A percentile compares a stretch with the other conserved stretches of the same genome.
These are phyloP conservation scores for Bellardia bayeri DNA, from an alignment of 2,888 invertebrate species.

Conservation along the genomic window DNA sequence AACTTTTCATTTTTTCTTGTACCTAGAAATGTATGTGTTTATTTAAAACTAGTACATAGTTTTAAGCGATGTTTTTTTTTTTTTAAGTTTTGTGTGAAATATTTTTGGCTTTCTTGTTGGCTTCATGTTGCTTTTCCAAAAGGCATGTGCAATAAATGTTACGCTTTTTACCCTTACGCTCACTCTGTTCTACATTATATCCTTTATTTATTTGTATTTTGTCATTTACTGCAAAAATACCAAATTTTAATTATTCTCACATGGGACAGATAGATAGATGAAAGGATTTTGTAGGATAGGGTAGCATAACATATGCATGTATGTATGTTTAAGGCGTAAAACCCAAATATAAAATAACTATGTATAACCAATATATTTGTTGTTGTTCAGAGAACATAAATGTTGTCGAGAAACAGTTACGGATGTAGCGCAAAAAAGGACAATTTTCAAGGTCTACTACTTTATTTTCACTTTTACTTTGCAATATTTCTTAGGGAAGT, in stretches of 20 bases:
- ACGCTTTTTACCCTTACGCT: constrained; percentile 57
- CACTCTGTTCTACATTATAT: constrained; percentile 13
- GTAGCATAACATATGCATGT: constrained; percentile 1
- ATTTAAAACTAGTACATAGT: neutral
- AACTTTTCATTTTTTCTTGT: constrained; percentile 11
- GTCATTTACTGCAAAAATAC: constrained; percentile 50
- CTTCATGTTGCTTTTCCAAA: constrained; percentile 22
- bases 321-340: neutral
- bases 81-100: constrained; percentile 54
- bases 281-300: constrained; percentile 28
- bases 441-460: constrained; percentile 60
- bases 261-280: constrained; percentile 52
- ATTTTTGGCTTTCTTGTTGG: constrained; percentile 3
- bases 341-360: constrained; percentile 49
- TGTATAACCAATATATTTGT: constrained; percentile 55
- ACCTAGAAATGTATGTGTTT: neutral
- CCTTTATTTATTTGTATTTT: constrained; percentile 44
- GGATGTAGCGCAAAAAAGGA: constrained; percentile 14
- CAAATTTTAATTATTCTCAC: constrained; percentile 64
- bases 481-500: constrained; percentile 27
- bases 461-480: constrained; percentile 42
- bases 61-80: constrained; percentile 1
- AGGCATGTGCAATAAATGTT: constrained; percentile 65
- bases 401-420: constrained; percentile 4
- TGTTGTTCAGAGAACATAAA: constrained; percentile 21